phyloP scores from a whole-genome alignment of 1,140 invertebrate species.

The Eumeta japonica region DNA sequence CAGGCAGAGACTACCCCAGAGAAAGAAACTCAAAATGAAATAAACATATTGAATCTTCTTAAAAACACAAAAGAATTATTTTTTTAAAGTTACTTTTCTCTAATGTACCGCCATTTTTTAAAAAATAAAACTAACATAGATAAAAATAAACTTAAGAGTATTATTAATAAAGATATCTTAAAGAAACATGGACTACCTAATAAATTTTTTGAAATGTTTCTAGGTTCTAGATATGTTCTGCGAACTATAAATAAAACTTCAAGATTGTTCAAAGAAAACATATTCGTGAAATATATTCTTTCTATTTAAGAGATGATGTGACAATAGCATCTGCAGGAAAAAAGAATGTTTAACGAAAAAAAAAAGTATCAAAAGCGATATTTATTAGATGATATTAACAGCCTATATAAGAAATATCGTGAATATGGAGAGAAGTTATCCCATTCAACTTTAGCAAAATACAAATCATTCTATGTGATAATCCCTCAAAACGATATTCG shows the following conservation, averaged over 20 bases:
- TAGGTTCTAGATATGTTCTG: constrained; percentile 4
- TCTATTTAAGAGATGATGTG: constrained; percentile 12
- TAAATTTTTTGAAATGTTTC: too few species aligned
- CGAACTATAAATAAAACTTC: constrained; percentile 4
- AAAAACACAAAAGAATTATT: too few species aligned
- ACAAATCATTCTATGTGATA: constrained; percentile 14
- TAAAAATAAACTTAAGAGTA: constrained; percentile 10
- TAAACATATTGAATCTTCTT: too few species aligned
- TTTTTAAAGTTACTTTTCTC: too few species aligned
- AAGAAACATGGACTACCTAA: constrained; percentile 6
- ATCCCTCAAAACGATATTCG: constrained; percentile 8
- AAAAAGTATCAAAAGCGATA: constrained; percentile 12
- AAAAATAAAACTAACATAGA: constrained; percentile 5
- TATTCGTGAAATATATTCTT: constrained; percentile 5
- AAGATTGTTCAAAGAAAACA: constrained; percentile 3
- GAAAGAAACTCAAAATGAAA: too few species aligned
- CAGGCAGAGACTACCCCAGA: too few species aligned
- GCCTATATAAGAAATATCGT: constrained; percentile 11
- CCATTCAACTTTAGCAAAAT: constrained; percentile 10
- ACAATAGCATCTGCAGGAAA: constrained; percentile 13
- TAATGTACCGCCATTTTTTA: too few species aligned
- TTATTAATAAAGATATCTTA: constrained; percentile 4
- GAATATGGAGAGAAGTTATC: constrained; percentile 8
- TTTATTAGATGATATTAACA: constrained; percentile 9
- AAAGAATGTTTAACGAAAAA: constrained; percentile 12